phyloP scores from a whole-genome alignment of 2,113 vertebrate species.

The Deroptyus accipitrinus region DNA sequence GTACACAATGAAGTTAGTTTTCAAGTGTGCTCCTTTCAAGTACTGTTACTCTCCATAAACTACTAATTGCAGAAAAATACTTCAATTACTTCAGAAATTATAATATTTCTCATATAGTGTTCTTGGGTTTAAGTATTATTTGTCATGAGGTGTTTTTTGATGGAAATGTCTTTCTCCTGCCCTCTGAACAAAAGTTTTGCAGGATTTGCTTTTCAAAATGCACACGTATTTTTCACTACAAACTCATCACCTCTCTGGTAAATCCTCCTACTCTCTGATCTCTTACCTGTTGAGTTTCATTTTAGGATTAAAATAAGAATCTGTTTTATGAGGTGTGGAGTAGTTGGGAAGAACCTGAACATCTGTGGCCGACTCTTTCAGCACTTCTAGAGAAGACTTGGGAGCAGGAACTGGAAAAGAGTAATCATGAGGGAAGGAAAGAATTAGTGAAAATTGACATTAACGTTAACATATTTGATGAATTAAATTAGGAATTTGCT shows the following conservation, averaged over 20 bases:
- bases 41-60: background rate
- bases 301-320: conserved; percentile 97
- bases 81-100: background rate
- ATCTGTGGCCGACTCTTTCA: conserved; percentile 92
- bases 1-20: background rate
- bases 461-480: background rate
- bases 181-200: background rate
- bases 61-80: background rate
- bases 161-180: background rate
- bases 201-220: background rate
- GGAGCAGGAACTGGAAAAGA: conserved; percentile 61
- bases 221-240: background rate
- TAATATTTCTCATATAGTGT: background rate
- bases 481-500: background rate
- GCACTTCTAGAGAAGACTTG: conserved; percentile 79
- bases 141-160: background rate
- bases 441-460: background rate
- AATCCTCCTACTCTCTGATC: background rate
- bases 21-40: background rate
- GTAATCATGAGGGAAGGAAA: background rate
- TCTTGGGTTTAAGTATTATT: background rate
- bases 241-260: background rate
- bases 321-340: conserved; percentile 90
- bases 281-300: conserved; percentile 97
- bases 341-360: conserved; percentile 94